Evolutionary conservation across 2,797 vertebrate species (phyloP), one percentile per base, ranked within the genome.

Genomic region (Triplophysa yarkandensis): DNA sequence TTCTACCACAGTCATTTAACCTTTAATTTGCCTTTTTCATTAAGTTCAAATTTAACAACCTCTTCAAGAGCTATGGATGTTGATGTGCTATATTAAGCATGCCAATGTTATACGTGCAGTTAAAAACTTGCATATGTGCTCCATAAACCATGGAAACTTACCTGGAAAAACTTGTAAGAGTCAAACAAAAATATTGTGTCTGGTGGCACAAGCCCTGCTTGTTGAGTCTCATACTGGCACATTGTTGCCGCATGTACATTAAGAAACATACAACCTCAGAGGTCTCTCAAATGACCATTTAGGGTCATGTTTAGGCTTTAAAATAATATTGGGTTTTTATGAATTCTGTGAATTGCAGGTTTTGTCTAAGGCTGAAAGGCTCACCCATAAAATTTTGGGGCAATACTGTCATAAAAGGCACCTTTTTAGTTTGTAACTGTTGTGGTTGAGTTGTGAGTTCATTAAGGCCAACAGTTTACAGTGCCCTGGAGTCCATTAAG

Each of bases 401-500:
- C 48, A 23, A 23, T 3, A 11, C 19, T 11, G 9, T 50, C 17
- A 19, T 34, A 32, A 62, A 10, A 63, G 41, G 25, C 19, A 8
- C 43, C 17, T 58, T 17, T 71, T 30, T 58, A 77, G 75, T 66
- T 83, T 67, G 80, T 83, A 81, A 57, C 44, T 28, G 52, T 73
- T 74, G 46, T 57, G 28, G 43, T 65, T 71, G 30, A 25, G n/a
- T n/a, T 58, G 81, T 81, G 80, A 82, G 71, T 77, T 77, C 83
- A 85, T 79, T 77, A 82, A 80, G 83, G 81, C 57, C 79, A 87
- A 84, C 77, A 7, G 48, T 75, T 75, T 44, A 70, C 34, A 41
- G 11, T 9, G 5, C 70, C 32, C 66, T 64, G 32, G 68, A 55
- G 44, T 16, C 73, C n/a, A 48, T 66, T 66, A 48, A 67, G 50